phyloP scores from a whole-genome alignment of 1,140 invertebrate species.

The Papilio glaucus region DNA sequence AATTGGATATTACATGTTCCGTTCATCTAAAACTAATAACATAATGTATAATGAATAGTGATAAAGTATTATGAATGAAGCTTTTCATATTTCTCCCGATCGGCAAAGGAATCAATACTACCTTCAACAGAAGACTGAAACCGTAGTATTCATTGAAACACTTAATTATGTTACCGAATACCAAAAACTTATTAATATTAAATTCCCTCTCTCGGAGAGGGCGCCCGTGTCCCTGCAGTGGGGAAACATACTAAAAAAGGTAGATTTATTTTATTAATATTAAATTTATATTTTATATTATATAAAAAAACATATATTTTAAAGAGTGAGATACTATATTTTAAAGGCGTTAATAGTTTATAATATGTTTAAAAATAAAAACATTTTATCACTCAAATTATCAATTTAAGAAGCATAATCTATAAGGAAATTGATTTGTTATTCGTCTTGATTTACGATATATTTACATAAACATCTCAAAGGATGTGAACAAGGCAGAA shows the following conservation, averaged over 20 bases:
- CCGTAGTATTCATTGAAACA: slow-evolving; percentile 75
- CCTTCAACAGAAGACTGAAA: slow-evolving; percentile 72
- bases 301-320: too few relatives aligned
- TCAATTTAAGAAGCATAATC: neutral
- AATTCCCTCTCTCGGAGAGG: neutral
- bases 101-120: slow-evolving; percentile 64
- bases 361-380: too few relatives aligned
- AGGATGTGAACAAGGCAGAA: slow-evolving; percentile 4
- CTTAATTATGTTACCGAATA: slow-evolving; percentile 60
- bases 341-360: too few relatives aligned
- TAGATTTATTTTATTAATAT: neutral
- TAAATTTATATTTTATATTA: too few relatives aligned
- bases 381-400: too few relatives aligned
- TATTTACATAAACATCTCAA: slow-evolving; percentile 19
- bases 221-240: too few relatives aligned
- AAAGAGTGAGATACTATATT: too few relatives aligned
- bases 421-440: neutral
- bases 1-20: slow-evolving; percentile 44
- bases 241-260: neutral
- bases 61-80: slow-evolving; percentile 39
- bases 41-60: slow-evolving; percentile 42
- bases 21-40: slow-evolving; percentile 43
- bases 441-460: neutral
- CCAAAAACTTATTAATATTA: neutral
- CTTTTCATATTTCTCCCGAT: slow-evolving; percentile 38